These are phyloP conservation scores for Columba livia DNA, from an alignment of 2,113 vertebrate species.

Conservation along the genomic window DNA sequence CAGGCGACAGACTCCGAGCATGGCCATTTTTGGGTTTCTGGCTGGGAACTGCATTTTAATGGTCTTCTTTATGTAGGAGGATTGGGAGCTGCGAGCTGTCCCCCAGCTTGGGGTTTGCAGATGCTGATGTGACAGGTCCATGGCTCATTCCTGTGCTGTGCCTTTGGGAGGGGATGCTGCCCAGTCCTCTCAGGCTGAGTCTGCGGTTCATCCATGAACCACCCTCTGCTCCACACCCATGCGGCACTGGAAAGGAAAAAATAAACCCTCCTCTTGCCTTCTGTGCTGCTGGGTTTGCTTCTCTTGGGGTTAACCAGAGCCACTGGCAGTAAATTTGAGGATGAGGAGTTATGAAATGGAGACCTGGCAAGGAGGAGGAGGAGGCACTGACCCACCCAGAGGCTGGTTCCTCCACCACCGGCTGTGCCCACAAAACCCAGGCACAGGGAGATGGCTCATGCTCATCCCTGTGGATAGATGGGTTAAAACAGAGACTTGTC, in stretches of 20 bases:
- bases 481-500: neutral
- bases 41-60: neutral
- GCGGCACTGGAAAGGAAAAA: neutral
- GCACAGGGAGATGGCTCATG: neutral
- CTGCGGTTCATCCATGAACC: neutral
- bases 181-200: rapidly evolving
- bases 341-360: neutral
- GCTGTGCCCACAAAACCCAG: neutral
- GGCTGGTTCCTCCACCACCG: neutral
- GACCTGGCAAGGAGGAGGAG: neutral
- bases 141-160: neutral
- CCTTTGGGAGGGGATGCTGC: neutral
- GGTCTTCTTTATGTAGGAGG: neutral
- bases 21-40: neutral
- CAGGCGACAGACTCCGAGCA: neutral
- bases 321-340: neutral
- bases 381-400: neutral
- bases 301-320: neutral
- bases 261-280: neutral
- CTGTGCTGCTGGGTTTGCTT: neutral
- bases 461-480: neutral
- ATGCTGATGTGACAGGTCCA: neutral
- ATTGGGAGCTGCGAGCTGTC: neutral
- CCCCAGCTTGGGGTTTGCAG: neutral
- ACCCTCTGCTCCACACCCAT: neutral